phyloP scores from a whole-genome alignment of 2,797 vertebrate genomes.

The Naso thynnoides region DNA sequence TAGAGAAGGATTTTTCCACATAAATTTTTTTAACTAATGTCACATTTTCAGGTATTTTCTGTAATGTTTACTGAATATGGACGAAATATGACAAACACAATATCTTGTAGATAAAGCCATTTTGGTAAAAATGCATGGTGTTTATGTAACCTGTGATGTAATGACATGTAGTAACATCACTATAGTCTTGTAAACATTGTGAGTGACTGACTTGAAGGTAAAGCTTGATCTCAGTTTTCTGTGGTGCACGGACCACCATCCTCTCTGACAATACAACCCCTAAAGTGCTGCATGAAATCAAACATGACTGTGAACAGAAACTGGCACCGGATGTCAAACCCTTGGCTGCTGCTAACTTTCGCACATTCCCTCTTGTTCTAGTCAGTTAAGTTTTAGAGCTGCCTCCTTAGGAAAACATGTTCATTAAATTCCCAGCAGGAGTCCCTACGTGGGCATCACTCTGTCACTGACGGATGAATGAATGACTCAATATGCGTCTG shows the following conservation, averaged over 20 bases:
- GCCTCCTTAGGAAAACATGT: conserved; percentile 72
- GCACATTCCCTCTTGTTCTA: conserved; percentile 57
- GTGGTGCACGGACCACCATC: conserved; percentile 35
- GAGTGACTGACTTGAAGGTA: conserved; percentile 30
- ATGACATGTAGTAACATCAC: too few species aligned
- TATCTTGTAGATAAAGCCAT: too few species aligned
- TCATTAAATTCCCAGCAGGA: conserved; percentile 78
- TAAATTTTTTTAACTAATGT: too few species aligned
- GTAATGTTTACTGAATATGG: too few species aligned
- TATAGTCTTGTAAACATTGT: too few species aligned
- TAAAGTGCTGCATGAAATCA: conserved; percentile 58
- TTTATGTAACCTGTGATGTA: too few species aligned
- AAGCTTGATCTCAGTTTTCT: conserved; percentile 25
- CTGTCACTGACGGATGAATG: conserved; percentile 73
- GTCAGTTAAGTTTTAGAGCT: conserved; percentile 63
- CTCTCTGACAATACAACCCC: conserved; percentile 14
- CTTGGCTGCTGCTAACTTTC: conserved; percentile 54
- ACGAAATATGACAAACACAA: too few species aligned
- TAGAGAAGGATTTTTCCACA: too few species aligned
- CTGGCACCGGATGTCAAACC: conserved; percentile 48
- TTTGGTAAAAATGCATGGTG: too few species aligned
- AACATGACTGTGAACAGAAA: conserved; percentile 57
- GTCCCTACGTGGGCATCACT: conserved; percentile 58
- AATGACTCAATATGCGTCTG: conserved; percentile 79
- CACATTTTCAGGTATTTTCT: too few species aligned